Base-by-base conservation (phyloP, 2,888 invertebrate genomes). In the Agonum fuliginosum region DNA sequence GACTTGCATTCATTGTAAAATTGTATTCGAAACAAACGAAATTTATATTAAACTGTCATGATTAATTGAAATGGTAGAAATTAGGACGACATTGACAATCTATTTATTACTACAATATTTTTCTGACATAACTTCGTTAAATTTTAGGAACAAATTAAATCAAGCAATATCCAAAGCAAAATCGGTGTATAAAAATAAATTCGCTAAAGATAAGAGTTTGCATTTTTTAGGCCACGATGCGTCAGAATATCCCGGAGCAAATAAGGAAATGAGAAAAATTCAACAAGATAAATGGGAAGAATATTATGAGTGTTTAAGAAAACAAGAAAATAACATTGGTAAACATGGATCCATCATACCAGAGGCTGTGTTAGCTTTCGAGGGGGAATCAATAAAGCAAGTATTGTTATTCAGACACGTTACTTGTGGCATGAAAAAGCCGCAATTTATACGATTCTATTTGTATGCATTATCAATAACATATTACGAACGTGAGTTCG, bases 301-400 rank as follows among this genome's bases (percentile, higher is more conserved):
- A 8, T 91, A 91, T 83, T 91, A 91, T 82, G 79, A 85, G 2
- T 91, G 91, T 81, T 83, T 89, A 24, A 82, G 84, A 14, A 81
- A 82, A 10, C 85, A 86, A 81, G 82, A 86, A 46, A 81, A 82
- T 1, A 83, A 81, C 54, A 79, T 88, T 62, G 87, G 87, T 4
- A 30, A 81, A 0, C 84, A 86, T 70, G 85, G 83, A 78, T 85
- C 82, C 46, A 83, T 82, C 19, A 86, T 81, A 81, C 89, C 86
- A 72, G 86, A 79, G 82, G 84, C 87, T 4, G 78, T 86, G 20
- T 80, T 82, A 78, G 85, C 84, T 3, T 88, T 90, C 78, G 87
- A 88, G 81, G 90, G 89, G 1, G 86, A 87, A 4, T 87, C 86
- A 19, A 85, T 88, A 19, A 86, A 84, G 85, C 86, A 87, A 51